A percentile compares a stretch with the other conserved stretches of the same genome.
Evolutionary conservation across 1,140 invertebrate species (phyloP).

Genomic region (Calephelis nemesis): DNA sequence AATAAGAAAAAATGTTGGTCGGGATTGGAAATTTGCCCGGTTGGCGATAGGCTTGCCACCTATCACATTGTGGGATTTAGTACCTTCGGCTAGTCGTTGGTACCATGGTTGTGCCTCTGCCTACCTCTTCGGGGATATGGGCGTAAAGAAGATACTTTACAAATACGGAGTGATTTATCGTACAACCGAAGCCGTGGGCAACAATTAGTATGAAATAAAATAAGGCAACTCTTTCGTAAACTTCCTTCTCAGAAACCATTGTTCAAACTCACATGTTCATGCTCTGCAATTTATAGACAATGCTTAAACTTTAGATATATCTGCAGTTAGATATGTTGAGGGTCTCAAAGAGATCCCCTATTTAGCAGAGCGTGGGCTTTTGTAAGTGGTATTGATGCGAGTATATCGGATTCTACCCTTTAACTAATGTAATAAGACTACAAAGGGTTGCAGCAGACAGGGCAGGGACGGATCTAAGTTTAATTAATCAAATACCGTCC

Average conservation of each 20-base stretch:
- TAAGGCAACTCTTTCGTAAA: too few relatives aligned
- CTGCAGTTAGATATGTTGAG: constrained; percentile 29
- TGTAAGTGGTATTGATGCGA: constrained; percentile 56
- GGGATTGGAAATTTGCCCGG: too few relatives aligned
- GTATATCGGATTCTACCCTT: constrained; percentile 69
- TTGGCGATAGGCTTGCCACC: too few relatives aligned
- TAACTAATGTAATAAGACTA: constrained; percentile 76
- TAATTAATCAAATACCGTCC: neutral
- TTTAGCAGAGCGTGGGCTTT: constrained; percentile 36
- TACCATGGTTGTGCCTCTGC: too few relatives aligned
- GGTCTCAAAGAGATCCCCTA: constrained; percentile 40
- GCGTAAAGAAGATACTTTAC: too few relatives aligned
- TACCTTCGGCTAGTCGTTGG: too few relatives aligned
- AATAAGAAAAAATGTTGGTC: too few relatives aligned
- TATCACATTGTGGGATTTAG: too few relatives aligned
- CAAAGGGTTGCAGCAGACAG: constrained; percentile 62
- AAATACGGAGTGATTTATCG: too few relatives aligned
- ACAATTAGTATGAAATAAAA: too few relatives aligned
- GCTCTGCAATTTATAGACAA: neutral
- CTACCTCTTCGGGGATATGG: too few relatives aligned
- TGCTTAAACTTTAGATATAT: constrained; percentile 7
- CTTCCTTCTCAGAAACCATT: neutral
- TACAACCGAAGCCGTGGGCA: too few relatives aligned
- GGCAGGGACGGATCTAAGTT: constrained; percentile 42
- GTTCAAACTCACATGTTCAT: neutral